Conservation (phyloP, 2,797 vertebrate species). For the Setipinna tenuifilis region DNA sequence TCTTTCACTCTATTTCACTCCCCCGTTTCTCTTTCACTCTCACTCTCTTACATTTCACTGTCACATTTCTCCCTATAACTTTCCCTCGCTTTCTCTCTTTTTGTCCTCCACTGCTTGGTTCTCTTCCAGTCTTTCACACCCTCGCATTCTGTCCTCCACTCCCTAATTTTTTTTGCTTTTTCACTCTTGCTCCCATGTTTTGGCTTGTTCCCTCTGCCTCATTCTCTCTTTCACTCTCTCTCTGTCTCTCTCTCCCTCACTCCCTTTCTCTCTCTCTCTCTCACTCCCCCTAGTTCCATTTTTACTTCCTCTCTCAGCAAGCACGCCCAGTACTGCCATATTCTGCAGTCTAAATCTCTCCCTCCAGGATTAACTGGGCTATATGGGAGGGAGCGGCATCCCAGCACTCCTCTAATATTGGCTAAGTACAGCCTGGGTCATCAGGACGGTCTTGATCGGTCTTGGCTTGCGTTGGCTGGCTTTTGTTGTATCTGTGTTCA, state of each 20-base stretch:
- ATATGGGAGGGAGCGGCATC: not conserved
- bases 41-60: too few species aligned
- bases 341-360: slow-evolving; percentile 25
- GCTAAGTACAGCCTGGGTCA: too few species aligned
- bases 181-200: not conserved
- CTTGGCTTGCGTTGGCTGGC: not conserved
- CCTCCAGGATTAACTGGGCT: not conserved
- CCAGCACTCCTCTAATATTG: too few species aligned
- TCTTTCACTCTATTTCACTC: not conserved
- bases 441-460: too few species aligned
- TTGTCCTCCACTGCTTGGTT: not conserved
- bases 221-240: slow-evolving; percentile 13
- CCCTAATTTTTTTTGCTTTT: slow-evolving; percentile 17
- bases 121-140: not conserved
- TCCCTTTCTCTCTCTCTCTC: slow-evolving; percentile 21
- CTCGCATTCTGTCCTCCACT: not conserved
- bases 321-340: slow-evolving; percentile 26
- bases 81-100: not conserved
- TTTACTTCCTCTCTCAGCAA: slow-evolving; percentile 28
- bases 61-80: too few species aligned
- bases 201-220: not conserved
- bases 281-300: slow-evolving; percentile 34
- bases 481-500: not conserved
- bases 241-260: slow-evolving; percentile 9
- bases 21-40: too few species aligned